These are phyloP conservation scores for Orcinus orca DNA, from an alignment of 2,113 vertebrate species.

Conservation along the genomic window DNA sequence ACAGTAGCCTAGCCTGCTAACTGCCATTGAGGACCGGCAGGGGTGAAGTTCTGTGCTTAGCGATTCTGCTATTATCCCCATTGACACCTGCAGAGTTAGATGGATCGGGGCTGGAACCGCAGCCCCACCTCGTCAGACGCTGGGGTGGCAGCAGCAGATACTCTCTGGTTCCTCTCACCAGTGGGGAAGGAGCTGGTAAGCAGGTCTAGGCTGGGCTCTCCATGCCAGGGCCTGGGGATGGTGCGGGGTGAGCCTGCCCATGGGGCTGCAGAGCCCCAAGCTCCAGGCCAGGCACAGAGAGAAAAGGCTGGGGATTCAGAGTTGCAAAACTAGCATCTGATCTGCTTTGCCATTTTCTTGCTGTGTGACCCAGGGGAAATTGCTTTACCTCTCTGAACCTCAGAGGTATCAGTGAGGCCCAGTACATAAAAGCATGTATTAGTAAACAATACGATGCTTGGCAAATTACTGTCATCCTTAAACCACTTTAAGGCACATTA, in stretches of 20 bases:
- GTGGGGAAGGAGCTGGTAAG: not conserved
- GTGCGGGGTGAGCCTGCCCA: not conserved
- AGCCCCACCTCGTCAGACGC: fast-evolving
- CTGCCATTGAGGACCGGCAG: not conserved
- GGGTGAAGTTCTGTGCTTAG: not conserved
- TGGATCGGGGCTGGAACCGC: too few species aligned
- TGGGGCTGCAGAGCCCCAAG: not conserved
- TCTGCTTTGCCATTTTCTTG: not conserved
- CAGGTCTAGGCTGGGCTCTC: not conserved
- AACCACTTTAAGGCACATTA: not conserved
- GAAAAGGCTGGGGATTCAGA: not conserved
- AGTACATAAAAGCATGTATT: not conserved
- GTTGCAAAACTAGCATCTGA: not conserved
- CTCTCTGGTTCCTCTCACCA: not conserved
- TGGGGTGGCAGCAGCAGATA: too few species aligned
- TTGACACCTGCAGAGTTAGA: not conserved
- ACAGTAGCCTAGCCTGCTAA: fast-evolving
- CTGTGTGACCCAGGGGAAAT: not conserved
- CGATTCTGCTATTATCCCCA: not conserved
- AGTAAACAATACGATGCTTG: not conserved
- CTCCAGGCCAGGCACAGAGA: not conserved
- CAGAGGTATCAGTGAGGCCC: not conserved
- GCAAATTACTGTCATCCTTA: not conserved
- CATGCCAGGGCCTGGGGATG: not conserved
- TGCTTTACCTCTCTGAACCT: not conserved